Base-by-base conservation (phyloP, 2,888 invertebrate genomes). In the Erebia aethiops region DNA sequence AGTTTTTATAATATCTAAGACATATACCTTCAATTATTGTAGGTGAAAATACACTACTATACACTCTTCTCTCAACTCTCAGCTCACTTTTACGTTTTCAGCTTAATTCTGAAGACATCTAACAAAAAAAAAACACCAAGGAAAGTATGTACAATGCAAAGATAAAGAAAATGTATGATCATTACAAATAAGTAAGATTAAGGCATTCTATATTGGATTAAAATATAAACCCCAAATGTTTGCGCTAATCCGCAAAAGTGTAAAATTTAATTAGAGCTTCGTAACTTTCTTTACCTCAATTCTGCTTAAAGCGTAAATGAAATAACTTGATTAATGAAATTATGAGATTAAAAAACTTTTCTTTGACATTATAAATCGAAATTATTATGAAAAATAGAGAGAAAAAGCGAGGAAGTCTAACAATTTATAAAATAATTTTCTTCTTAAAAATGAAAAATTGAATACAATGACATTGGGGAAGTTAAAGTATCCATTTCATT, bases 271-370 rank as follows among this genome's bases (percentile, higher is more conserved):
- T 35, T 52, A 52, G 10, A 64, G 26, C 14, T 26, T 52, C 60
- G 41, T 41, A 52, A 51, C 41, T 35, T 16, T 35, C 60, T 18
- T 49, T 21, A 67, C 49, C 60, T 58, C 49, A 26, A 67, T 51
- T 58, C 67, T 49, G 18, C 51, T 60, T 11, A 26, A 60, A 51
- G 60, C 51, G 26, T 60, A 60, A 67, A 67, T 61, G 26, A 67
- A 67, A 61, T 67, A 41, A 67, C 60, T 52, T 67, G 67, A 67
- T 67, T 67, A 67, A 67, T 67, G 61, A 61, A 67, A 60, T 52
- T 60, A 16, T 61, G 61, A 60, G 67, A 67, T 67, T 61, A 67
- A 67, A 67, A 67, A 67, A 67, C 67, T 67, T 67, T 67, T 43
- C 60, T 61, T 60, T 52, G 52, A 67, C 58, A 67, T 49, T 61